Conservation (phyloP, 2,797 vertebrate species). For the Gallirallus australis region DNA sequence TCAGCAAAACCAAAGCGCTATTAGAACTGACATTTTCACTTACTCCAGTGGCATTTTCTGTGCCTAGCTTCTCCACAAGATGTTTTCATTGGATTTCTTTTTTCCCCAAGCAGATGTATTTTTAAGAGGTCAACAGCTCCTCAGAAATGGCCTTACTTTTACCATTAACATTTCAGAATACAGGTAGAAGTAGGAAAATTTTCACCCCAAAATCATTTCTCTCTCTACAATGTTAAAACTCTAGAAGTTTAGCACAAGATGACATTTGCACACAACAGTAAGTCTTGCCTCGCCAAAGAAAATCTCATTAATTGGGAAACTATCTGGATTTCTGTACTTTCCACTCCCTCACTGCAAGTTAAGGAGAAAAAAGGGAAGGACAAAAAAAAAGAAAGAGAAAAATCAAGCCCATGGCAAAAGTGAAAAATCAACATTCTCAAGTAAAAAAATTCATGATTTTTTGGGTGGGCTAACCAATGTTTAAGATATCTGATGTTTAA, state of each 20-base stretch:
- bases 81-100: background rate
- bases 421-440: background rate
- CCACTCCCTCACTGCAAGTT: background rate
- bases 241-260: background rate
- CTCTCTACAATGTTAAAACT: background rate
- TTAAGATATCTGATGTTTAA: background rate
- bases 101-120: background rate
- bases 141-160: background rate
- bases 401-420: background rate
- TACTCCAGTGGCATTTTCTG: background rate
- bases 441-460: background rate
- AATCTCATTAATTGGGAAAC: background rate
- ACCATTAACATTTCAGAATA: conserved; percentile 22
- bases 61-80: background rate
- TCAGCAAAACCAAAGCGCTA: background rate
- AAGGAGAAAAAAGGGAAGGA: too few species aligned
- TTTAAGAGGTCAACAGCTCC: conserved; percentile 1
- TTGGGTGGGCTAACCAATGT: background rate
- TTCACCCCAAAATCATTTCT: background rate
- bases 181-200: background rate
- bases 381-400: background rate
- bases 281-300: background rate
- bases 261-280: background rate
- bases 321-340: background rate
- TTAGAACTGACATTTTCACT: background rate